Base-by-base conservation (phyloP, 1,140 invertebrate genomes). In the Pseudachorutes palmiensis region DNA sequence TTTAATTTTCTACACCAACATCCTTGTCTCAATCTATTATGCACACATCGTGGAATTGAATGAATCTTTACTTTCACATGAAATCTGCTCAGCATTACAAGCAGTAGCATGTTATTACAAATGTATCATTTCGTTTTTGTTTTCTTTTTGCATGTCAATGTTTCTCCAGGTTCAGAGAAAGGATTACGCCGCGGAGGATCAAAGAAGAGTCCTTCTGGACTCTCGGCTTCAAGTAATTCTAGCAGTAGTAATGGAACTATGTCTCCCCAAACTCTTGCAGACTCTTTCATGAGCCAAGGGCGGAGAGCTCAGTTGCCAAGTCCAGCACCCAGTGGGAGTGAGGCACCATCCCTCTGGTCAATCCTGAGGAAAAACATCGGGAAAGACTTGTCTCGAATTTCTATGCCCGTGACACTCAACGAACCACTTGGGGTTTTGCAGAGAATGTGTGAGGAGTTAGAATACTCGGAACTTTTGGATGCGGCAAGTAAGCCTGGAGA, bases 371-470 rank as follows among this genome's bases (percentile, higher is more conserved):
- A 88, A 77, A 91, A 91, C 76, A 91, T 92, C 68, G 90, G 90
- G 49, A 91, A 91, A 77, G 91, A 94, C 78, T 79, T 94, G 65
- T 90, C 88, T 19, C 89, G 91, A 78, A 85, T 89, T 30, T 85
- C 86, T 2, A 88, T 90, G 86, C 87, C 84, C 12, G 88, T 90
- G 19, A 87, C 88, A 33, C 83, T 93, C 72, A 93, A 92, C 77
- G 91, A 94, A 78, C 91, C 90, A 16, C 78, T 94, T 1, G 91
- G 88, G 76, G 89, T 91, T 79, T 79, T 92, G 61, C 89, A 86
- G 83, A 78, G 89, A 60, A 81, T 93, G 36, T 88, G 89, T 77
- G 91, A 94, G 79, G 89, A 92, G 78, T 79, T 92, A 62, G 90
- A 92, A 76, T 93, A 93, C 78, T 86, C 84, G 32, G 86, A 89